phyloP scores from a whole-genome alignment of 2,113 vertebrate species.

The Melanerpes formicivorus region DNA sequence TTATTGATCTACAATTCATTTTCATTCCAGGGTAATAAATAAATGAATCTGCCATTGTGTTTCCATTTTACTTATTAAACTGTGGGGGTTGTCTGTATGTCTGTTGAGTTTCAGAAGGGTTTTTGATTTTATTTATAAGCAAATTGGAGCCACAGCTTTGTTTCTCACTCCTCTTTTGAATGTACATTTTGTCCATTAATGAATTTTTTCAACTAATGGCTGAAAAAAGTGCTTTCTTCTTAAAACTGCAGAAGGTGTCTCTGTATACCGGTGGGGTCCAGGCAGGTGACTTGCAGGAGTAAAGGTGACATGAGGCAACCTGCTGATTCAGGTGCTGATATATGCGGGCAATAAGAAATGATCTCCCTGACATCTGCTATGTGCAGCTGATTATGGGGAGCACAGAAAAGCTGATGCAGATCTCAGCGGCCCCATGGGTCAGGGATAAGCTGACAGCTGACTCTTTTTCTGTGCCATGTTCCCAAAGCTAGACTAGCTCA shows the following conservation, averaged over 20 bases:
- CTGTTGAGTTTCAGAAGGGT: too few relatives aligned
- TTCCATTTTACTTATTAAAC: too few relatives aligned
- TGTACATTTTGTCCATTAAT: not conserved
- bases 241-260: not conserved
- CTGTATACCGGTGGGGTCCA: accelerated
- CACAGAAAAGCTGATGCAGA: not conserved
- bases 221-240: not conserved
- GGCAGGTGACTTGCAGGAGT: not conserved
- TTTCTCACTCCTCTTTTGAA: not conserved
- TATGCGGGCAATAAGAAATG: not conserved
- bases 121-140: too few relatives aligned
- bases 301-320: not conserved
- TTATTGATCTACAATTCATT: too few relatives aligned
- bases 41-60: too few relatives aligned
- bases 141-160: not conserved
- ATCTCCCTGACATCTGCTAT: not conserved
- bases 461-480: not conserved
- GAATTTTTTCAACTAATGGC: not conserved
- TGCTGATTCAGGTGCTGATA: not conserved
- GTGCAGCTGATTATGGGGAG: not conserved
- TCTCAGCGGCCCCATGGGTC: not conserved
- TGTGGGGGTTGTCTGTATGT: too few relatives aligned
- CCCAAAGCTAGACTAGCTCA: not conserved
- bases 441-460: not conserved
- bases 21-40: too few relatives aligned